Conservation (phyloP, 2,888 invertebrate genomes). For the Pseudococcus jackbeardsleyi region DNA sequence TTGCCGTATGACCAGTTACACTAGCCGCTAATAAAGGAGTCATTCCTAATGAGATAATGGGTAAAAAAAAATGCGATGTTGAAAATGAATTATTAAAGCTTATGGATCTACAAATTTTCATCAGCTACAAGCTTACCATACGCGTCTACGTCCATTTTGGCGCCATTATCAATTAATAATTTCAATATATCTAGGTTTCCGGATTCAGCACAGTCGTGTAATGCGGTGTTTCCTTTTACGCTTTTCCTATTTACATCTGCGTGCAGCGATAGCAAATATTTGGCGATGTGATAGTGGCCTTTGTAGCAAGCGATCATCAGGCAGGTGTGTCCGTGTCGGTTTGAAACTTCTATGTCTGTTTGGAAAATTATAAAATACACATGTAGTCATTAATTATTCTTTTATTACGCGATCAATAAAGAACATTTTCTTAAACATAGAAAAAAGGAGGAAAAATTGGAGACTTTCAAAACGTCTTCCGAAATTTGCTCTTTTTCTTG, state of each 20-base stretch:
- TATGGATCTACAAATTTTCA: neutral
- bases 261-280: constrained; percentile 86
- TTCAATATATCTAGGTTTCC: constrained; percentile 94
- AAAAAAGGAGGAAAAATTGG: neutral
- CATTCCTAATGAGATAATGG: constrained; percentile 78
- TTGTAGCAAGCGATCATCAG: constrained; percentile 99
- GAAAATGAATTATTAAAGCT: constrained; percentile 4
- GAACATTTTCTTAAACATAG: neutral
- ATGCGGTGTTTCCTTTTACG: constrained; percentile 92
- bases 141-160: constrained; percentile 93
- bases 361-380: neutral
- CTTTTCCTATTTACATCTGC: constrained; percentile 95
- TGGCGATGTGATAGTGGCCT: constrained; percentile 91
- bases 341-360: constrained; percentile 93
- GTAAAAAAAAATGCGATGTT: constrained; percentile 19
- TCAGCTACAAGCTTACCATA: constrained; percentile 77
- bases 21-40: constrained; percentile 94
- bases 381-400: neutral
- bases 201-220: constrained; percentile 97
- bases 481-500: too few species aligned
- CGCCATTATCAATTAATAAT: constrained; percentile 87
- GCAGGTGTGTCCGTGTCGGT: constrained; percentile 95
- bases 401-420: neutral
- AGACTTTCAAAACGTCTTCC: too few species aligned
- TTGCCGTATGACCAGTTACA: constrained; percentile 92